Evolutionary conservation across 1,140 invertebrate genomes (phyloP), one percentile per base, ranked within the genome.

Genomic region (Drosophila repleta): DNA sequence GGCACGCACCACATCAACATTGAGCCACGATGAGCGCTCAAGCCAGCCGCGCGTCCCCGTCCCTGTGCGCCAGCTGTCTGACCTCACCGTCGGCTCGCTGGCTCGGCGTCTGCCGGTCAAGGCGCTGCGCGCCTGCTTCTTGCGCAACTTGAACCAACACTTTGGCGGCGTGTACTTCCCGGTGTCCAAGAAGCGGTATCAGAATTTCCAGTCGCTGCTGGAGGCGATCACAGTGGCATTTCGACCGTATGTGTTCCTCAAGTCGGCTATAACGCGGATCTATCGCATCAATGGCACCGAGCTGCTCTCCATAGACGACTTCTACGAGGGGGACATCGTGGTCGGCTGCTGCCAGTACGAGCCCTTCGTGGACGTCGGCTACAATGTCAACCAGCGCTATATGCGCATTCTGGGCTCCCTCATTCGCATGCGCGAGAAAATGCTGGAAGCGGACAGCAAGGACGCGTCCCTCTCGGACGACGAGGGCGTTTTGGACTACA

Each of bases 281-380:
- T 76, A 20, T 18, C 62, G 73, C 4, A 58, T 62, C 8, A 49
- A 72, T 51, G 76, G 76, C 5, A 55, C 20, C 2, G 24, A 8
- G 0, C 53, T 74, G 6, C 1, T 6, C 0, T 35, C 5, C 0
- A 0, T 75, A 10, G 32, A 75, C 15, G 45, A 52, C 10, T 61
- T 71, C 3, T 8, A 17, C 3, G 62, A 61, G 0, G 72, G 62
- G 10, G 67, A 72, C 21, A 56, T 72, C 10, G 21, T 76, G 11
- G 24, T 72, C 8, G 63, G 67, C 41, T 72, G 67, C n/a, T 78
- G 76, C 17, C 39, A 32, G 7, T 63, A 72, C 5, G 58, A 76
- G 11, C 1, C 26, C 1, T 78, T 66, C n/a, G 0, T 52, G 0
- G 11, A 43, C 3, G 15, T 64, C 7, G 37, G 20, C 24, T 76